A percentile compares a stretch with the other conserved stretches of the same genome.
Conservation (phyloP, 2,797 vertebrate genomes). For the Myotis vivesi region DNA sequence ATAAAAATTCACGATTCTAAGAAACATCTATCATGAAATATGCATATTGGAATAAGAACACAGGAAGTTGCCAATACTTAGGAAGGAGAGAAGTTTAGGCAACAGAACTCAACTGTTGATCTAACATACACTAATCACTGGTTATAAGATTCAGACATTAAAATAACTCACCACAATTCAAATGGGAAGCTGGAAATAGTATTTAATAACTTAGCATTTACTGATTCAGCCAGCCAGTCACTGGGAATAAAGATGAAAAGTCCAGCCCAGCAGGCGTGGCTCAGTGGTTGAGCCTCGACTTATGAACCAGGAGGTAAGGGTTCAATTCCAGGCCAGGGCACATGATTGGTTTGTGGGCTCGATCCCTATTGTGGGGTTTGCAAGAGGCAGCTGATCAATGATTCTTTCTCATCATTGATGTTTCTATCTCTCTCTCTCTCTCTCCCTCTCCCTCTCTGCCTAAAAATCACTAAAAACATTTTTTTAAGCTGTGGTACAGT, state of each 20-base stretch:
- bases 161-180: not conserved
- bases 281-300: no score
- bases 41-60: not conserved
- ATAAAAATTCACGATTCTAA: slow-evolving; percentile 26
- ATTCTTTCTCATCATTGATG: no score
- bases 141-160: slow-evolving; percentile 26
- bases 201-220: not conserved
- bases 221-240: not conserved
- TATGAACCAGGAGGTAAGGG: no score
- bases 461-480: no score
- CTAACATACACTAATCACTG: not conserved
- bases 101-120: not conserved
- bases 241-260: not conserved
- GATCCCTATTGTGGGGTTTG: no score
- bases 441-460: no score
- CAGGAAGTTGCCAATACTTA: slow-evolving; percentile 36
- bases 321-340: no score
- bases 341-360: no score
- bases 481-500: not conserved
- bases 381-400: no score
- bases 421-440: no score
- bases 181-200: not conserved
- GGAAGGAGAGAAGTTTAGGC: slow-evolving; percentile 10
- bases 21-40: slow-evolving; percentile 6
- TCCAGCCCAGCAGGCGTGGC: not conserved